These are phyloP conservation scores for Spatula versicolor DNA, from an alignment of 2,797 vertebrate species.

Conservation along the genomic window DNA sequence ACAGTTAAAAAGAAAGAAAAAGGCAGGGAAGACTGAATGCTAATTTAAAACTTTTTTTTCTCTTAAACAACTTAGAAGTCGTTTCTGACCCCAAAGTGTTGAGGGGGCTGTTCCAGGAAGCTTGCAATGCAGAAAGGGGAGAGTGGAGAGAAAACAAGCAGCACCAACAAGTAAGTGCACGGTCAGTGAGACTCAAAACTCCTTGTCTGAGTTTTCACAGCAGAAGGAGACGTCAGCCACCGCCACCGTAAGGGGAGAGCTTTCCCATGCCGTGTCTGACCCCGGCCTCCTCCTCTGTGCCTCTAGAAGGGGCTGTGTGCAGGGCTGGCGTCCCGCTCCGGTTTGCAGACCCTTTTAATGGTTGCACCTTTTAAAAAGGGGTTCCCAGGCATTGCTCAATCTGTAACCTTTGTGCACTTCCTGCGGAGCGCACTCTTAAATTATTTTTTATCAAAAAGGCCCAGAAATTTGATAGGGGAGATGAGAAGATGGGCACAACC, in stretches of 20 bases:
- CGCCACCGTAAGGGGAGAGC: neutral
- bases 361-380: neutral
- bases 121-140: neutral
- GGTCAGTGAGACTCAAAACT: neutral
- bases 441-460: conserved; percentile 74
- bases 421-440: conserved; percentile 46
- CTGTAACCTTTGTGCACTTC: conserved; percentile 10
- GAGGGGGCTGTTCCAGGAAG: neutral
- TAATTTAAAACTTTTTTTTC: neutral
- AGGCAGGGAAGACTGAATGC: neutral
- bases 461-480: conserved; percentile 76
- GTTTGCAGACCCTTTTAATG: neutral
- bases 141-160: neutral
- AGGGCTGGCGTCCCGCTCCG: accelerated
- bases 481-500: conserved; percentile 69
- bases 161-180: neutral
- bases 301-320: neutral
- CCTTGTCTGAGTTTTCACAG: neutral
- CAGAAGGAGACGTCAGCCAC: neutral
- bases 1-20: neutral
- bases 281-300: neutral
- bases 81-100: neutral
- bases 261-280: neutral
- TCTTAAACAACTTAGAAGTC: neutral
- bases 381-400: conserved; percentile 47